A percentile compares a stretch with the other conserved stretches of the same genome.
These are phyloP conservation scores for Sphaerophoria rueppellii DNA, from an alignment of 2,888 invertebrate genomes.

Conservation along the genomic window DNA sequence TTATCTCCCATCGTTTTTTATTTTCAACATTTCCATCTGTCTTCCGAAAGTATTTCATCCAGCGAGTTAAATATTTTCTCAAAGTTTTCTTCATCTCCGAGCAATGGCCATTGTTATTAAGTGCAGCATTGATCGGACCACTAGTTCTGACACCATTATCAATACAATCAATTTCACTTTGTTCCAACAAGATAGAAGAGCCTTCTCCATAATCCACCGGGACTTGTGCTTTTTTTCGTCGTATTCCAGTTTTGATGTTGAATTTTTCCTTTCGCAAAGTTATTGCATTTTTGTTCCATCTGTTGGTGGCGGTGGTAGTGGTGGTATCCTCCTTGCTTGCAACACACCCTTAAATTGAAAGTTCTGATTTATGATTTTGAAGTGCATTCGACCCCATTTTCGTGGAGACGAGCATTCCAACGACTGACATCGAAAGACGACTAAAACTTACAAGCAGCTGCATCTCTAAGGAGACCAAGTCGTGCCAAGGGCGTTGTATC, in stretches of 20 bases:
- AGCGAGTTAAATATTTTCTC: conserved; percentile 56
- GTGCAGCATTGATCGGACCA: conserved; percentile 48
- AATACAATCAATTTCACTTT: conserved; percentile 67
- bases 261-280: conserved; percentile 50
- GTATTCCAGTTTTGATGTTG: conserved; percentile 40
- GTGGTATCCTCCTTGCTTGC: background rate
- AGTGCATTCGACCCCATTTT: conserved; percentile 63
- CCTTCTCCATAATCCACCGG: conserved; percentile 44
- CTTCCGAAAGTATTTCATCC: conserved; percentile 67
- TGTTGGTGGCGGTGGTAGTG: conserved; percentile 2
- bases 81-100: conserved; percentile 22
- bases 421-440: background rate
- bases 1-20: conserved; percentile 75
- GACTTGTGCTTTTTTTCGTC: conserved; percentile 46
- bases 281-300: conserved; percentile 50
- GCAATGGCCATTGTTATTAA: conserved; percentile 24
- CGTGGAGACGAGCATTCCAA: too few species aligned
- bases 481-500: conserved; percentile 59
- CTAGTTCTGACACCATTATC: conserved; percentile 62
- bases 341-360: conserved; percentile 72
- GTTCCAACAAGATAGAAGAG: conserved; percentile 22
- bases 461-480: conserved; percentile 39
- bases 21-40: conserved; percentile 30
- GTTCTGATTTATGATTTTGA: conserved; percentile 75
- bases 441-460: conserved; percentile 46